A percentile compares a stretch with the other conserved stretches of the same genome.
These are phyloP conservation scores for Cataglyphis hispanica DNA, from an alignment of 1,140 invertebrate species.

Conservation along the genomic window DNA sequence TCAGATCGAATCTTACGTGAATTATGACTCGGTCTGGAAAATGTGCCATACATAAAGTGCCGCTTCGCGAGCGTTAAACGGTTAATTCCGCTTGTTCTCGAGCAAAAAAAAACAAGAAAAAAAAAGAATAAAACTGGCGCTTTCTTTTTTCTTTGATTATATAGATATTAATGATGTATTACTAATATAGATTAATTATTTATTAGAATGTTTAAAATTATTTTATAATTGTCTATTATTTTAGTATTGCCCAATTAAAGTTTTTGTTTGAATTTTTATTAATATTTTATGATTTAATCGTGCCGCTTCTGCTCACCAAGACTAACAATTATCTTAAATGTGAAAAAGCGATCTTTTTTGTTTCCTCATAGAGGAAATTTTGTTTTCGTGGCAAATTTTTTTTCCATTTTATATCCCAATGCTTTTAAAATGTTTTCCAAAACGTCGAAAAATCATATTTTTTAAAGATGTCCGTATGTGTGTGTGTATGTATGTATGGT, in stretches of 20 bases:
- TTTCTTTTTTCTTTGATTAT: neutral
- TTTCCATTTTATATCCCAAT: too few species aligned
- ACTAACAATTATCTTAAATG: neutral
- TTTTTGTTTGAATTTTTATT: neutral
- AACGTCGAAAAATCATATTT: too few species aligned
- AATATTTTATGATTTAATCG: neutral
- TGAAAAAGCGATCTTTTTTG: neutral
- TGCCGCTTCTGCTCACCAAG: neutral
- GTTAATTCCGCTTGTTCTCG: neutral
- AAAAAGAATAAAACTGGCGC: neutral
- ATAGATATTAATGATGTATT: neutral
- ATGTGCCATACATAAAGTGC: neutral
- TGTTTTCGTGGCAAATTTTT: too few species aligned
- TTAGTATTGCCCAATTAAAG: neutral
- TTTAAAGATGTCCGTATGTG: too few species aligned
- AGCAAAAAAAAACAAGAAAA: too few species aligned
- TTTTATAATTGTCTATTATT: too few species aligned
- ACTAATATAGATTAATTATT: neutral
- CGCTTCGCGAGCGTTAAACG: neutral
- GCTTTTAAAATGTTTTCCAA: too few species aligned
- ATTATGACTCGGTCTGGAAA: conserved; percentile 50
- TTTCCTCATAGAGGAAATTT: too few species aligned
- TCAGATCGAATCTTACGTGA: conserved; percentile 63
- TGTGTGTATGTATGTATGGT: too few species aligned
- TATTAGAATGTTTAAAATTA: neutral